These are phyloP conservation scores for Littorina saxatilis DNA, from an alignment of 1,140 invertebrate species.

Conservation along the genomic window DNA sequence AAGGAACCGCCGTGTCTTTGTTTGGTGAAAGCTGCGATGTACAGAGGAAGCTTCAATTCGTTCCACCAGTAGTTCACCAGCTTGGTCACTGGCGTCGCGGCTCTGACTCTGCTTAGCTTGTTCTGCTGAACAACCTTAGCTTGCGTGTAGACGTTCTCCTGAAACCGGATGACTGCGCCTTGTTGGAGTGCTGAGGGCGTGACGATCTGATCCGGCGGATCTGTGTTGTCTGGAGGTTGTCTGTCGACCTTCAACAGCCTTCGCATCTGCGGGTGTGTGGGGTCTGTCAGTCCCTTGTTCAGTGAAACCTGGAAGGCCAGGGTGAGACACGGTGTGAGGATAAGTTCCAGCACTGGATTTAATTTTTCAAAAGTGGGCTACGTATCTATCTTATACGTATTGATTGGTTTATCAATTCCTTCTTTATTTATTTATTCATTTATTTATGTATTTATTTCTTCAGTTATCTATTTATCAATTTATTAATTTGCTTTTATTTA, in stretches of 20 bases:
- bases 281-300: slow-evolving; percentile 13
- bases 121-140: slow-evolving; percentile 12
- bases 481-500: too few species aligned
- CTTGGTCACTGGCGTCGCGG: background rate
- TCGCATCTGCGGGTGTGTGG: slow-evolving; percentile 1
- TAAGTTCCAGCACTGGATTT: too few species aligned
- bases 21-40: slow-evolving; percentile 23
- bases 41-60: background rate
- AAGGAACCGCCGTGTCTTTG: slow-evolving; percentile 17
- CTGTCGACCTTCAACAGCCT: background rate
- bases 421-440: too few species aligned
- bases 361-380: too few species aligned
- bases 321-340: background rate
- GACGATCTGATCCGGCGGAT: too few species aligned
- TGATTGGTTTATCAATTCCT: too few species aligned
- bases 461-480: too few species aligned
- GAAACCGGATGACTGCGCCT: background rate
- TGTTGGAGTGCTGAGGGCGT: too few species aligned
- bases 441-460: too few species aligned
- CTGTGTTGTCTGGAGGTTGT: too few species aligned
- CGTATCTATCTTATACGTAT: too few species aligned
- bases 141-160: background rate
- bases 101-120: background rate
- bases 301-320: slow-evolving; percentile 14
- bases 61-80: background rate